These are phyloP conservation scores for Chloroceryle amazona DNA, from an alignment of 2,797 vertebrate genomes.

Conservation along the genomic window DNA sequence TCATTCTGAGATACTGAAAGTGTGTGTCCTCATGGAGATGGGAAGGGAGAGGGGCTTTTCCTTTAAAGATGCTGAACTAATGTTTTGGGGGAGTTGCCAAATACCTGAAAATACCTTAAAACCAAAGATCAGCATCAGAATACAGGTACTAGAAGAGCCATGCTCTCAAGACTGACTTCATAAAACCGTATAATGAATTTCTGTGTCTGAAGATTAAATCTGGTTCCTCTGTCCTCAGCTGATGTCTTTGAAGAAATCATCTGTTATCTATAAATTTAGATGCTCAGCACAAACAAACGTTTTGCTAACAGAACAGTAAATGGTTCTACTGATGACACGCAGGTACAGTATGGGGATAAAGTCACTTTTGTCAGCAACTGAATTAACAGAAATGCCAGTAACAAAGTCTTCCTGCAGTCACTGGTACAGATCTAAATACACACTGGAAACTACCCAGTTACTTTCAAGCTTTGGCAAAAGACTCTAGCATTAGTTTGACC, in stretches of 20 bases:
- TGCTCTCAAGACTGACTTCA: neutral
- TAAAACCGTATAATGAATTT: neutral
- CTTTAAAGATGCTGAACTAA: neutral
- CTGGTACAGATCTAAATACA: neutral
- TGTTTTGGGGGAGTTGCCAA: neutral
- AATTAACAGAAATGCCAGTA: neutral
- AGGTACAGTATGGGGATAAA: accelerated
- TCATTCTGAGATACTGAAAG: neutral
- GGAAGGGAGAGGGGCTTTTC: neutral
- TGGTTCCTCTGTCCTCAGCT: neutral
- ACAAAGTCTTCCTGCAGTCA: neutral
- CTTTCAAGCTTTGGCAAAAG: neutral
- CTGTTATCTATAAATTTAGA: neutral
- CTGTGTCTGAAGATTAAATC: neutral
- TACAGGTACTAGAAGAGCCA: neutral
- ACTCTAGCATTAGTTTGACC: neutral
- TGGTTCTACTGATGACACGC: neutral
- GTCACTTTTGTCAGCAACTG: neutral
- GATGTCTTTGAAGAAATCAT: neutral
- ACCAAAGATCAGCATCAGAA: neutral
- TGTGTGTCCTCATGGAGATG: neutral
- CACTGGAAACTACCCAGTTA: neutral
- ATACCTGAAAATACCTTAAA: neutral
- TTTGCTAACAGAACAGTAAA: neutral
- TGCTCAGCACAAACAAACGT: neutral